Evolutionary conservation across 92 coral and sea anemone species (phyloP), one percentile per base, ranked within the genome.

Genomic region (Phenganax subtilis): DNA sequence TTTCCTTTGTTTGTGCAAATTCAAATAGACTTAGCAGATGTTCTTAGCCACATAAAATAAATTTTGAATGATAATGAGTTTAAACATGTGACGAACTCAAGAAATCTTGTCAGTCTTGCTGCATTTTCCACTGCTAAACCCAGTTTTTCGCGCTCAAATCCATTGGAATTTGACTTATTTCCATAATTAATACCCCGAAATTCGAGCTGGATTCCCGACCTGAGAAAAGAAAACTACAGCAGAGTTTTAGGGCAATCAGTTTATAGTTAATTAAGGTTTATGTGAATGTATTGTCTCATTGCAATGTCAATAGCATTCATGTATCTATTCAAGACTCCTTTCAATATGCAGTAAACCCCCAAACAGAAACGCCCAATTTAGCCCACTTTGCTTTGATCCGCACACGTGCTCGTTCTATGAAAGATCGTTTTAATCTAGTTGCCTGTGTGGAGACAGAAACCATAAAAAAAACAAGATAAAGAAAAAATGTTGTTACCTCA

Each of bases 1-100:
- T 92, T 92, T 96, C 99, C 89, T 96, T 96, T 96, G 99, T 96
- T 96, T 96, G 99, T 87, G 89, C 96, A 96, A 97, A 96, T 96
- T 96, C 93, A 96, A 96, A 96, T 96, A 96, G 99, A 94, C 88
- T 92, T 90, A 90, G 99, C 99, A 96, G 99, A 96, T 96, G 99
- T 96, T 96, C 84, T 37, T 91, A 64, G 74, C 83, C 61, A 79
- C 62, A 79, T 79, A 79, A 79, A 79, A 79, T 79, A 79, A 62
- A 79, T 79, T 79, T 79, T 79, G 83, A 63, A 79, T 79, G 83
- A 79, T 79, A 79, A 91, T 96, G 97, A 90, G 99, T 96, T 96
- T 90, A 92, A 92, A 92, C 92, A 90, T 92, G 83, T 79, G 83
- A 79, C 83, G 30, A 79, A 79, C 60, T 79, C 31, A 29, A 31